Evolutionary conservation across 2,797 vertebrate genomes (phyloP).

Genomic region (Xyrichtys novacula): DNA sequence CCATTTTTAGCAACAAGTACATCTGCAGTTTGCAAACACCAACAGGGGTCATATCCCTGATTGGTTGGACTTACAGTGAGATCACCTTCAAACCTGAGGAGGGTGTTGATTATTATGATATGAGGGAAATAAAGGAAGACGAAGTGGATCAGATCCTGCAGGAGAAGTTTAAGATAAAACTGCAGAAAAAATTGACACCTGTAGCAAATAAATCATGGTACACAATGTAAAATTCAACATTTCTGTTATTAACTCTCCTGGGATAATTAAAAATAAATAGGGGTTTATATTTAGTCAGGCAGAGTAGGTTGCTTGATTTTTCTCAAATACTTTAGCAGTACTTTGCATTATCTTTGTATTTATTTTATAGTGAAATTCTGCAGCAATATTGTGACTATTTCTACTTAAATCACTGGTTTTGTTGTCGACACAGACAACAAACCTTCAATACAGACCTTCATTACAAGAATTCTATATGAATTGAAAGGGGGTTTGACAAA

Average conservation of each 20-base stretch:
- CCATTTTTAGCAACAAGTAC: constrained; percentile 88
- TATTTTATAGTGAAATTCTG: too few species aligned
- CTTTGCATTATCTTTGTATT: too few species aligned
- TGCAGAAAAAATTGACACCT: neutral
- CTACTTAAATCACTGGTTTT: neutral
- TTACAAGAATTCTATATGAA: too few species aligned
- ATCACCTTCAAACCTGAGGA: constrained; percentile 87
- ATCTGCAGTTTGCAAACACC: constrained; percentile 89
- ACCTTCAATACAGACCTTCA: too few species aligned
- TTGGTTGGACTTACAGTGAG: constrained; percentile 87
- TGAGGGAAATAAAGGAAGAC: constrained; percentile 82
- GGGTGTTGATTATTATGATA: constrained; percentile 85
- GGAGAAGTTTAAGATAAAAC: constrained; percentile 79
- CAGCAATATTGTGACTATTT: neutral
- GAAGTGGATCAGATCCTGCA: constrained; percentile 85
- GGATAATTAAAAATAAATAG: too few species aligned
- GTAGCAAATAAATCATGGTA: neutral
- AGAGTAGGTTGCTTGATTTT: too few species aligned
- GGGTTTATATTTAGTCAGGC: too few species aligned
- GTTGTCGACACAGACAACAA: too few species aligned
- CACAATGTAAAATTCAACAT: neutral
- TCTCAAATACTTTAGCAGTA: too few species aligned
- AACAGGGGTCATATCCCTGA: constrained; percentile 82
- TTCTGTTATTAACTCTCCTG: too few species aligned
- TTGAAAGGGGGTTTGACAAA: too few species aligned